phyloP scores from a whole-genome alignment of 2,113 vertebrate species.

The Neotoma lepida region DNA sequence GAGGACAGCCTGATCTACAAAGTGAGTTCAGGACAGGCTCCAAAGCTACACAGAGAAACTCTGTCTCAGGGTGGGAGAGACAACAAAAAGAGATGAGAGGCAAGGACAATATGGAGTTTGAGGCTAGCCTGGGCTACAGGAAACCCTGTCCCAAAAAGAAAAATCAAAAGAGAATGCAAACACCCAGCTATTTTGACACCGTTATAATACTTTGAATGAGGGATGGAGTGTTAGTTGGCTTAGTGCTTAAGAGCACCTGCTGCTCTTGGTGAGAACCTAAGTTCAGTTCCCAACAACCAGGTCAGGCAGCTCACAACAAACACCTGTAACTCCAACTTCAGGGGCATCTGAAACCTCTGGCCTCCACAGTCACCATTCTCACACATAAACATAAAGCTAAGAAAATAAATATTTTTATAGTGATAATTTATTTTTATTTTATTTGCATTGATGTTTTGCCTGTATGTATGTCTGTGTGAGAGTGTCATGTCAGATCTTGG shows the following conservation, averaged over 20 bases:
- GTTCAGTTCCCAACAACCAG: neutral
- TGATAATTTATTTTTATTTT: neutral
- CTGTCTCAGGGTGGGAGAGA: too few species aligned
- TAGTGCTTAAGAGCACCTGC: neutral
- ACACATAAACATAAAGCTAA: neutral
- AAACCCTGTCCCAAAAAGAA: neutral
- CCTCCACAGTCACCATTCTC: neutral
- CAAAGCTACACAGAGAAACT: too few species aligned
- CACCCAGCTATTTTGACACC: neutral
- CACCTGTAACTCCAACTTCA: neutral
- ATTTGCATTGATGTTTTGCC: neutral
- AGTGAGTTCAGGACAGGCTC: too few species aligned
- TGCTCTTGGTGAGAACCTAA: neutral
- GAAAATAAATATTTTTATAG: neutral
- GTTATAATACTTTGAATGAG: neutral
- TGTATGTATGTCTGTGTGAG: neutral
- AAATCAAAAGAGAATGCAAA: neutral
- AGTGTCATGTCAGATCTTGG: neutral
- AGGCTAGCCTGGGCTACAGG: neutral
- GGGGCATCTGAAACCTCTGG: neutral
- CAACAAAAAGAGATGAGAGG: neutral
- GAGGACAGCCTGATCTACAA: too few species aligned
- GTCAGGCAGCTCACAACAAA: neutral
- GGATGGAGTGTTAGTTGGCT: neutral
- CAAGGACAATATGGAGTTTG: neutral